Conservation (phyloP, 2,797 vertebrate genomes). For the Enteromius paludinosus region DNA sequence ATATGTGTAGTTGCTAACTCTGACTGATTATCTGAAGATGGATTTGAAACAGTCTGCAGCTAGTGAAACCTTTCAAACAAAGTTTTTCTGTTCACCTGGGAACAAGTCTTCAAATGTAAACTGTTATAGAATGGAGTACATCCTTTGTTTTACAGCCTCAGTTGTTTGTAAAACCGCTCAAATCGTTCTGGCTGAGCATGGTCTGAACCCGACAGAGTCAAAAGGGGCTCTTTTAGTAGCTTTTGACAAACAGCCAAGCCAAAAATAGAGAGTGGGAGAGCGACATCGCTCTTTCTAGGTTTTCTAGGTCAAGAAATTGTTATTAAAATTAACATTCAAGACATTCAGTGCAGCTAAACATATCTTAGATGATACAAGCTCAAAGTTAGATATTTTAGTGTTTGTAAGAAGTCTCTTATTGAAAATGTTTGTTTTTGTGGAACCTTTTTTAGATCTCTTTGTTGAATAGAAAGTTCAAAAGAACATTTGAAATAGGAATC, state of each 20-base stretch:
- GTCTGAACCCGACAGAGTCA: slow-evolving; percentile 26
- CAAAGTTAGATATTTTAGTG: no score
- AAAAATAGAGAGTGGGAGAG: not conserved
- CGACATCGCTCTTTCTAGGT: not conserved
- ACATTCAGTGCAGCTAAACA: not conserved
- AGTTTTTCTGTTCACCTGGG: not conserved
- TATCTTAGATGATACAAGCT: not conserved
- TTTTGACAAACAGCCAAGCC: not conserved
- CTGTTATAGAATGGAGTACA: not conserved
- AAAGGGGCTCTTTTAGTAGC: slow-evolving; percentile 24
- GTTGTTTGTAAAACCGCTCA: slow-evolving; percentile 16
- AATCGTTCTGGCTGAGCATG: slow-evolving; percentile 7
- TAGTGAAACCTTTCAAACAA: not conserved
- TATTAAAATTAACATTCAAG: not conserved
- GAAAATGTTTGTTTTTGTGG: not conserved
- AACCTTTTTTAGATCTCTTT: not conserved
- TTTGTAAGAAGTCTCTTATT: not conserved
- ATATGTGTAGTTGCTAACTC: not conserved
- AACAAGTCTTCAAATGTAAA: slow-evolving; percentile 15
- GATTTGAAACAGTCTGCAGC: not conserved
- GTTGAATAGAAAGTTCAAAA: not conserved
- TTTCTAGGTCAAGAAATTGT: not conserved
- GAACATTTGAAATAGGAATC: not conserved
- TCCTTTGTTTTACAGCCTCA: not conserved
- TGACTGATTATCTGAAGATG: not conserved